Evolutionary conservation across 2,113 vertebrate genomes (phyloP).

Genomic region (Pachyramphus minor): DNA sequence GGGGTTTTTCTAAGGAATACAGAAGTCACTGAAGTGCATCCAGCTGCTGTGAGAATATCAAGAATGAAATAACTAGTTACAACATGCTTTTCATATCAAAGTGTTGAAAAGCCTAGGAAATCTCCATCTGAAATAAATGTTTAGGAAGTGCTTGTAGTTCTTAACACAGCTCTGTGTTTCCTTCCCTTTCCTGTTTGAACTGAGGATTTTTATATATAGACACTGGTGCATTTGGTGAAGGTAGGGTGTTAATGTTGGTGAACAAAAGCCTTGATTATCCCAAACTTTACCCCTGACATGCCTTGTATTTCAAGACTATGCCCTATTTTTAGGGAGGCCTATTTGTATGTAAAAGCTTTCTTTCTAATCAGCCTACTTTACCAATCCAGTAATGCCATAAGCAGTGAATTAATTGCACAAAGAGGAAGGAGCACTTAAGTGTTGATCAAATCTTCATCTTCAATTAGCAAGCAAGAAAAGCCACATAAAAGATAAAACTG

Average conservation of each 20-base stretch:
- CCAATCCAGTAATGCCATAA: neutral
- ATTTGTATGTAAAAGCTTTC: neutral
- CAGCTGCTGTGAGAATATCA: neutral
- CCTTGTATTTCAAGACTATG: neutral
- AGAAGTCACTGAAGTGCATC: neutral
- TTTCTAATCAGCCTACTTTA: neutral
- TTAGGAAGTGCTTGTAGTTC: neutral
- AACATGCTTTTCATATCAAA: neutral
- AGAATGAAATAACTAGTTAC: neutral
- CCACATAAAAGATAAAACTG: neutral
- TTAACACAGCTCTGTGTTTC: neutral
- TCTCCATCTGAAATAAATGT: neutral
- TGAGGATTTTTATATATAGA: neutral
- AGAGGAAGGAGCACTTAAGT: neutral
- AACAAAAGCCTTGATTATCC: neutral
- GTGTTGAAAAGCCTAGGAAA: neutral
- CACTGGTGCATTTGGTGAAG: neutral
- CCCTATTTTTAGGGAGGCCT: neutral
- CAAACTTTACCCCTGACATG: neutral
- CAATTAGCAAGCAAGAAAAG: neutral
- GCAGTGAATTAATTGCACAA: neutral
- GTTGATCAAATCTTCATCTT: neutral
- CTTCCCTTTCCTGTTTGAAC: neutral
- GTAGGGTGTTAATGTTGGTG: neutral
- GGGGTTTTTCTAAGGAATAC: neutral